Base-by-base conservation (phyloP, 2,797 vertebrate genomes). In the Rhynchotus rufescens region DNA sequence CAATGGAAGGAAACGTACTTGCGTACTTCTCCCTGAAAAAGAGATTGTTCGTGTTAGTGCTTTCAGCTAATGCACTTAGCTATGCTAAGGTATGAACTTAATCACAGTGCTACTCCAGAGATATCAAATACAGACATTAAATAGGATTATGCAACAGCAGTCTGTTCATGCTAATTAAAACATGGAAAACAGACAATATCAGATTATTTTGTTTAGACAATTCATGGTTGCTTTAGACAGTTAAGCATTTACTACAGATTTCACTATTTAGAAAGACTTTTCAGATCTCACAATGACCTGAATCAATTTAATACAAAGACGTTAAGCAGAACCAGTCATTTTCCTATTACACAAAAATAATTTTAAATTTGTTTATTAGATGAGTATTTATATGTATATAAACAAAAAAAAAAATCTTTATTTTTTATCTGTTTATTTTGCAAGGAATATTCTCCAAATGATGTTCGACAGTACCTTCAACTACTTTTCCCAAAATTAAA, bases 81-180 rank as follows among this genome's bases (percentile, higher is more conserved):
- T 4, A 8, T 72, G 32, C 51, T 79, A 66, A 93, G 57, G 64
- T 91, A 91, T 59, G 38, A 96, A 91, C 65, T 82, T 87, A 92
- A 87, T 94, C 36, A 4, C 61, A 84, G 85, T 57, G 88, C 77
- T 86, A 10, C 78, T 92, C 1, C 1, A 82, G 91, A 85, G 38
- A 32, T 84, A 90, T 91, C 84, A 80, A 80, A 72, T 78, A 84
- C 87, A 86, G 86, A 84, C 59, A 78, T 86, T 90, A 90, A 86
- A 93, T 7, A 87, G 74, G 68, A 93, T 95, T 95, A 90, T 87
- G 76, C 88, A 93, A 94, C 60, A 90, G 44, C 69, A 1, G 1
- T 77, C 86, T 88, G 86, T 42, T 74, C n/a, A 92, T 75, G 54
- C 78, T 94, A 94, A 96, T 96, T 94, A 95, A 94, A 92, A 80